These are phyloP conservation scores for Gymnarchus niloticus DNA, from an alignment of 2,113 vertebrate species.

Conservation along the genomic window DNA sequence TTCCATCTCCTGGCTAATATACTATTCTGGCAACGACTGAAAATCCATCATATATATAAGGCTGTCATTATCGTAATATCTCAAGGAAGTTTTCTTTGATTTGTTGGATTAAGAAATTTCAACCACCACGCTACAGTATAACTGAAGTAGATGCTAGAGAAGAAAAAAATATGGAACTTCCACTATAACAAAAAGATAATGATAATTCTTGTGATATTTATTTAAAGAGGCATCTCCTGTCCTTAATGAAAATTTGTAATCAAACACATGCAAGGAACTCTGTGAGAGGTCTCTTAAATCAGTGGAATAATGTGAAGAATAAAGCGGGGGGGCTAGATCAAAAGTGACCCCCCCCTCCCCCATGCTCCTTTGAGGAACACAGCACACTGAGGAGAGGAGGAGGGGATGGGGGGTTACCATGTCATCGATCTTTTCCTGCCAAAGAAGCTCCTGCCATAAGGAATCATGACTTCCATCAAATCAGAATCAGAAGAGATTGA, in stretches of 20 bases:
- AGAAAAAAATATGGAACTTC: neutral
- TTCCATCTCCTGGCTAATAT: neutral
- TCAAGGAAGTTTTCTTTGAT: neutral
- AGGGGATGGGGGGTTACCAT: neutral
- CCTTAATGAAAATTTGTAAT: neutral
- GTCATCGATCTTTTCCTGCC: neutral
- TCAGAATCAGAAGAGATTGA: neutral
- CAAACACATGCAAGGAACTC: slow-evolving; percentile 16
- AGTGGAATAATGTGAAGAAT: slow-evolving; percentile 14
- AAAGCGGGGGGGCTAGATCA: slow-evolving; percentile 21
- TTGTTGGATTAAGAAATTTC: neutral
- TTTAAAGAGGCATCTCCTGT: neutral
- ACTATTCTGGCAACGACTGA: neutral
- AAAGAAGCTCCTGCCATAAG: slow-evolving; percentile 9
- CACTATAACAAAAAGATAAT: neutral
- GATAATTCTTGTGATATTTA: slow-evolving; percentile 17
- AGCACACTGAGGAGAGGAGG: neutral
- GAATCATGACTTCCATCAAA: slow-evolving; percentile 19
- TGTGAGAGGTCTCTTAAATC: neutral
- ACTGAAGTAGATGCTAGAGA: neutral
- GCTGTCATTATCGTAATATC: neutral
- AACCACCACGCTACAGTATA: neutral
- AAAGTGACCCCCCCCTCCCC: neutral
- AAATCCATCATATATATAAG: neutral
- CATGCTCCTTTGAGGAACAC: slow-evolving; percentile 1